Evolutionary conservation across 2,797 vertebrate species (phyloP).

Genomic region (Myripristis murdjan): DNA sequence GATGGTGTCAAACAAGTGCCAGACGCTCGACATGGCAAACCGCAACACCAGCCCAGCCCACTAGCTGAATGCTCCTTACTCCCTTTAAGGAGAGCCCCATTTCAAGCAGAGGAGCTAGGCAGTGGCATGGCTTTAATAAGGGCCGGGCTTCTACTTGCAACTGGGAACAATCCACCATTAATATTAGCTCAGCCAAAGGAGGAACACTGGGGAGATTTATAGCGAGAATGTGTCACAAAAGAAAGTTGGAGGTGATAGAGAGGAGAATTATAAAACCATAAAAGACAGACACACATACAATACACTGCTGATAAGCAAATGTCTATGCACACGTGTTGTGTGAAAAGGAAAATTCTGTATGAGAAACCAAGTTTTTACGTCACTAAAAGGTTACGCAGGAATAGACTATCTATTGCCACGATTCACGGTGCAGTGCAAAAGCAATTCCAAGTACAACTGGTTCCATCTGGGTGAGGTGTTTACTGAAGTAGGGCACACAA

Average conservation of each 20-base stretch:
- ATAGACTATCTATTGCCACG: too few relatives aligned
- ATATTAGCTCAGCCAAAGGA: slow-evolving; percentile 30
- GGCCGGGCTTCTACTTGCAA: slow-evolving; percentile 12
- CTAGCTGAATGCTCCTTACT: background rate
- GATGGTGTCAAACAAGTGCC: slow-evolving; percentile 13
- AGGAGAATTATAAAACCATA: slow-evolving; percentile 46
- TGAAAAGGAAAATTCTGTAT: slow-evolving; percentile 54
- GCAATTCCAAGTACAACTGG: too few relatives aligned
- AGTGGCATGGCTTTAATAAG: slow-evolving; percentile 5
- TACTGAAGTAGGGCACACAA: too few relatives aligned
- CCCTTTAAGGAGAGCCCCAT: slow-evolving; percentile 5
- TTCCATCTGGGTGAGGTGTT: too few relatives aligned
- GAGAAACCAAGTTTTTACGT: slow-evolving; percentile 20
- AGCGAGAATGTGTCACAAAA: slow-evolving; percentile 18
- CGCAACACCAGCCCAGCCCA: too few relatives aligned
- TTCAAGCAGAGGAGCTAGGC: background rate
- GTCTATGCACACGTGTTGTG: slow-evolving; percentile 18
- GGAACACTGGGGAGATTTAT: slow-evolving; percentile 48
- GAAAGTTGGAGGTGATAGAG: slow-evolving; percentile 36
- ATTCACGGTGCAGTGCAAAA: too few relatives aligned
- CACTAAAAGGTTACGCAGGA: background rate
- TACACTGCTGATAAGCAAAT: slow-evolving; percentile 34
- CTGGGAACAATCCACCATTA: slow-evolving; percentile 36
- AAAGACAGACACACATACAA: slow-evolving; percentile 31
- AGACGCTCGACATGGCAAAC: background rate